Percentiles rank a stretch among this genome's conserved stretches.
phyloP scores from a whole-genome alignment of 2,888 invertebrate species.

The Ecdyonurus torrentis region DNA sequence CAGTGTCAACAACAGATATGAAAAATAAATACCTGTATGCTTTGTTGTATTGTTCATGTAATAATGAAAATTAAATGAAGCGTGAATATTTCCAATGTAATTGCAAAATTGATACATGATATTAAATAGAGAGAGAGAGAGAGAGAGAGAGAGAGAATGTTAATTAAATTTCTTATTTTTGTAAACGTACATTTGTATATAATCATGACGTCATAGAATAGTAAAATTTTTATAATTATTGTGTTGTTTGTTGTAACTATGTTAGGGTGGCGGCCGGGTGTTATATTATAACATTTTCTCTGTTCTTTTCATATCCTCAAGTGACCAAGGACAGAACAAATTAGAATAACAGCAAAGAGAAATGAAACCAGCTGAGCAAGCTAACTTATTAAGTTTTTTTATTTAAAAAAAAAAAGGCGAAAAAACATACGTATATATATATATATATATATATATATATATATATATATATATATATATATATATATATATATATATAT shows the following conservation, averaged over 20 bases:
- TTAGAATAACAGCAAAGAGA: background rate
- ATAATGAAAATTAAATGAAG: too few species aligned
- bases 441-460: background rate
- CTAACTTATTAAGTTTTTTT: background rate
- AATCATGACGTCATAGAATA: background rate
- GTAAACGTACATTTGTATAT: too few species aligned
- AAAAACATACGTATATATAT: background rate
- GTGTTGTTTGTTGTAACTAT: background rate
- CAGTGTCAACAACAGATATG: too few species aligned
- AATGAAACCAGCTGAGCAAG: background rate
- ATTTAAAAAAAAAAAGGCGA: background rate
- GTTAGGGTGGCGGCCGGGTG: background rate
- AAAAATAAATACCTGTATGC: too few species aligned
- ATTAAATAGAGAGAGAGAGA: too few species aligned
- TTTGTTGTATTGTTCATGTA: too few species aligned
- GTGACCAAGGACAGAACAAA: conserved; percentile 1
- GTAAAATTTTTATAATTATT: background rate
- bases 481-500: background rate
- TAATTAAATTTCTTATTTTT: too few species aligned
- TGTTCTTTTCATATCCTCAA: background rate
- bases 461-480: background rate
- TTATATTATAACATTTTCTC: too few species aligned
- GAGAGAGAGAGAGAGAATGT: too few species aligned
- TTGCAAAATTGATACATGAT: too few species aligned
- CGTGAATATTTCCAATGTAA: too few species aligned